These are phyloP conservation scores for Ctenodactylus gundi DNA, from an alignment of 2,113 vertebrate species.

Conservation along the genomic window DNA sequence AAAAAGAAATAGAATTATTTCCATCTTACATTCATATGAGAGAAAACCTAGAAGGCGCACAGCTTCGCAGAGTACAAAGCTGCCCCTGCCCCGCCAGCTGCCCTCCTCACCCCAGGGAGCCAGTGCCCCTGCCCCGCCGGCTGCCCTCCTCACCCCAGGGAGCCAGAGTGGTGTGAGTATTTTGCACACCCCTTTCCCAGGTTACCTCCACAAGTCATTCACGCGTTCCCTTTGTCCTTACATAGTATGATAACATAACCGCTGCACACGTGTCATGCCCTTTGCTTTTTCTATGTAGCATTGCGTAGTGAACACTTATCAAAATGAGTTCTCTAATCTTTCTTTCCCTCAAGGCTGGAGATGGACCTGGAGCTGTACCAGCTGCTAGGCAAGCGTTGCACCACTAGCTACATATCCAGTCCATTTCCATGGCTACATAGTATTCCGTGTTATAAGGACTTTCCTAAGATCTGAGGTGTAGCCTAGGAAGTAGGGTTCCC, in stretches of 20 bases:
- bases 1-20: conserved; percentile 37
- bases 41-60: background rate
- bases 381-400: no score
- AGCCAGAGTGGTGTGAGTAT: background rate
- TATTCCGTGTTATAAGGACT: no score
- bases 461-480: no score
- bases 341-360: no score
- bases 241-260: no score
- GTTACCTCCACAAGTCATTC: no score
- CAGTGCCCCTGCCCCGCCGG: background rate
- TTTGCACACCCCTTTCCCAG: background rate
- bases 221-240: no score
- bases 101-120: background rate
- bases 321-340: background rate
- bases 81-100: background rate
- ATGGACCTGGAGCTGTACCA: no score
- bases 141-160: background rate
- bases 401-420: no score
- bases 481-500: no score
- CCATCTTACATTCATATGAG: background rate
- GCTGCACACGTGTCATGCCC: background rate
- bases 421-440: no score
- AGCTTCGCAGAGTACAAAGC: background rate
- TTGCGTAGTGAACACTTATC: background rate
- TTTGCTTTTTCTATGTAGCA: conserved; percentile 31